These are phyloP conservation scores for Agrotis ipsilon DNA, from an alignment of 2,888 invertebrate genomes.

Conservation along the genomic window DNA sequence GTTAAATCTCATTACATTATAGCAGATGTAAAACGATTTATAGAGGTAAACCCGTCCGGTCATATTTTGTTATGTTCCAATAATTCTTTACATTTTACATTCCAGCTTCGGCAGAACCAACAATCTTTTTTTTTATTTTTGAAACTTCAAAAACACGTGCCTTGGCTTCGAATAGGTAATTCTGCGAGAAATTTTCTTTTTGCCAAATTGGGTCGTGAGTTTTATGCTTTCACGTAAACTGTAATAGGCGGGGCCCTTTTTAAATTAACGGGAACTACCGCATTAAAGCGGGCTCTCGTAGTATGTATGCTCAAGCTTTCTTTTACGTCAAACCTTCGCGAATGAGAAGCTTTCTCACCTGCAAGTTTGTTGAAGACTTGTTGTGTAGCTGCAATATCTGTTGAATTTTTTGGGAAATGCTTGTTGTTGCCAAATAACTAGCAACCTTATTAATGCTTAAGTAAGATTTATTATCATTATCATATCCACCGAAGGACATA, in stretches of 20 bases:
- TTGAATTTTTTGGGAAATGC: neutral
- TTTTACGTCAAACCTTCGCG: conserved; percentile 23
- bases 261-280: conserved; percentile 69
- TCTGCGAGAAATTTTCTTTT: conserved; percentile 75
- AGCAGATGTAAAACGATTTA: conserved; percentile 89
- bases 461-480: too few species aligned
- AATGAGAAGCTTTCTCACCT: conserved; percentile 33
- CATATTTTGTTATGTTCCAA: conserved; percentile 89
- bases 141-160: conserved; percentile 72
- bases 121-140: conserved; percentile 68
- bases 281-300: conserved; percentile 54
- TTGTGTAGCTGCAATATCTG: neutral
- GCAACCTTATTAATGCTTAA: too few species aligned
- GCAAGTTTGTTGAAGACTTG: conserved; percentile 27
- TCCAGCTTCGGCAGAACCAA: conserved; percentile 49
- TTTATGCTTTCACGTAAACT: conserved; percentile 77
- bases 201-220: conserved; percentile 74
- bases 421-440: neutral
- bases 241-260: conserved; percentile 69
- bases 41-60: conserved; percentile 81
- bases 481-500: too few species aligned
- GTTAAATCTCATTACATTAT: conserved; percentile 90
- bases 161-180: conserved; percentile 75
- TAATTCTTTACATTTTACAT: conserved; percentile 80
- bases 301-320: conserved; percentile 47